Evolutionary conservation across 1,140 invertebrate genomes (phyloP).

Genomic region (Monochamus saltuarius): DNA sequence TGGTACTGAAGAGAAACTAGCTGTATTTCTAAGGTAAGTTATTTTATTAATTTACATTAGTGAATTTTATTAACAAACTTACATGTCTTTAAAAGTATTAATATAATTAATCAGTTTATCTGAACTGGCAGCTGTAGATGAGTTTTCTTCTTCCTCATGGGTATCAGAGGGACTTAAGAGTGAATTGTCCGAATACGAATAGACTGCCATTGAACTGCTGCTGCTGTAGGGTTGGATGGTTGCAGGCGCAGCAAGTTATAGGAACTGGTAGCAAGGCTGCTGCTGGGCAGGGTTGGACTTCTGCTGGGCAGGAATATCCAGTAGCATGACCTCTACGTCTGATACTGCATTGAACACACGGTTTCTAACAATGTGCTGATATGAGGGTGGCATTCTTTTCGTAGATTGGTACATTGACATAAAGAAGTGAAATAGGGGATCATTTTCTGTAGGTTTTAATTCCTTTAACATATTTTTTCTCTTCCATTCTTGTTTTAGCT

Average conservation of each 20-base stretch:
- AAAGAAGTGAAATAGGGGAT: slow-evolving; percentile 17
- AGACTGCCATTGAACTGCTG: not conserved
- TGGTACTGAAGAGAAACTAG: slow-evolving; percentile 15
- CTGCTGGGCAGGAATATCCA: slow-evolving; percentile 10
- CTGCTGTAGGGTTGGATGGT: not conserved
- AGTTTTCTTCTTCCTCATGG: too few species aligned
- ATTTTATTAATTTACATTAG: not conserved
- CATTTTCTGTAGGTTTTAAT: slow-evolving; percentile 10
- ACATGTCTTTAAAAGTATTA: slow-evolving; percentile 4
- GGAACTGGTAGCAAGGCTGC: not conserved
- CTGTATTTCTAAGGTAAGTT: slow-evolving; percentile 14
- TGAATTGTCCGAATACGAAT: too few species aligned
- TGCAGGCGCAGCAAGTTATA: not conserved
- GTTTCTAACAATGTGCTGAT: slow-evolving; percentile 12
- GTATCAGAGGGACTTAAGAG: too few species aligned
- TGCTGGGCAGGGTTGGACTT: not conserved
- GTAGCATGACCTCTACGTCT: slow-evolving; percentile 9
- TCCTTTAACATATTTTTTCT: not conserved
- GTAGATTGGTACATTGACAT: slow-evolving; percentile 11
- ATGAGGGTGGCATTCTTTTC: slow-evolving; percentile 4
- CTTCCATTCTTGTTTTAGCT: not conserved
- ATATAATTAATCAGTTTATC: not conserved
- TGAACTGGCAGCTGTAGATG: not conserved
- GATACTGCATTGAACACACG: slow-evolving; percentile 10
- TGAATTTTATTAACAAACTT: slow-evolving; percentile 1